Evolutionary conservation across 2,113 vertebrate genomes (phyloP).

Genomic region (Leptobrachium leishanense): DNA sequence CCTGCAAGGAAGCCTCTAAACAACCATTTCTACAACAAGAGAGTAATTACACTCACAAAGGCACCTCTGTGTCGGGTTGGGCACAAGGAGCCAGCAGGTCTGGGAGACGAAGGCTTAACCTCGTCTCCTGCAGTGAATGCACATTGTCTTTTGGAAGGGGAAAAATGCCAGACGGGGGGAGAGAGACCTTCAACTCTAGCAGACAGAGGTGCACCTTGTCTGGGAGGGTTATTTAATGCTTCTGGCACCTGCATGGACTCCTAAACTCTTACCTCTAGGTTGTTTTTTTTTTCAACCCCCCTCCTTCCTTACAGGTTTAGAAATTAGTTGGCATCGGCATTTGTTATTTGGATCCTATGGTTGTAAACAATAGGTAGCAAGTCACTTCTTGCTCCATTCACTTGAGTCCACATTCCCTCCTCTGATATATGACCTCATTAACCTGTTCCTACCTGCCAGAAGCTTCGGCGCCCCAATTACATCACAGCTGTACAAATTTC

Average conservation of each 20-base stretch:
- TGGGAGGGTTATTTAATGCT: slow-evolving; percentile 78
- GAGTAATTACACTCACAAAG: slow-evolving; percentile 98
- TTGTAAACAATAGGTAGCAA: slow-evolving; percentile 75
- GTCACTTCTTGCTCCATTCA: slow-evolving; percentile 69
- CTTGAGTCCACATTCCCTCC: background rate
- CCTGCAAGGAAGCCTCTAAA: slow-evolving; percentile 73
- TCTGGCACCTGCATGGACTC: slow-evolving; percentile 73
- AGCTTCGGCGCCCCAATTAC: no score
- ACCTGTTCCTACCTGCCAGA: slow-evolving; percentile 21
- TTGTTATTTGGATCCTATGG: slow-evolving; percentile 78
- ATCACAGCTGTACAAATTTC: no score
- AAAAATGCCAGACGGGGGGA: slow-evolving; percentile 67
- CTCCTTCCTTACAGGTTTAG: slow-evolving; percentile 71
- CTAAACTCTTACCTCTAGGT: slow-evolving; percentile 60
- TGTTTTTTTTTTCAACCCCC: no score
- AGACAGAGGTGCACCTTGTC: slow-evolving; percentile 79
- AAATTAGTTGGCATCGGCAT: slow-evolving; percentile 79
- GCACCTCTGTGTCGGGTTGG: slow-evolving; percentile 92
- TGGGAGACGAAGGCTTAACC: slow-evolving; percentile 90
- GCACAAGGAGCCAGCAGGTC: slow-evolving; percentile 97
- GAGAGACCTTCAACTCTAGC: slow-evolving; percentile 68
- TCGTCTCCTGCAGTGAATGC: slow-evolving; percentile 87
- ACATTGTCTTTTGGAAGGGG: slow-evolving; percentile 82
- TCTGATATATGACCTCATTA: background rate
- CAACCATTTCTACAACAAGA: slow-evolving; percentile 73